phyloP scores from a whole-genome alignment of 2,797 vertebrate genomes.

The Rhynchotus rufescens region DNA sequence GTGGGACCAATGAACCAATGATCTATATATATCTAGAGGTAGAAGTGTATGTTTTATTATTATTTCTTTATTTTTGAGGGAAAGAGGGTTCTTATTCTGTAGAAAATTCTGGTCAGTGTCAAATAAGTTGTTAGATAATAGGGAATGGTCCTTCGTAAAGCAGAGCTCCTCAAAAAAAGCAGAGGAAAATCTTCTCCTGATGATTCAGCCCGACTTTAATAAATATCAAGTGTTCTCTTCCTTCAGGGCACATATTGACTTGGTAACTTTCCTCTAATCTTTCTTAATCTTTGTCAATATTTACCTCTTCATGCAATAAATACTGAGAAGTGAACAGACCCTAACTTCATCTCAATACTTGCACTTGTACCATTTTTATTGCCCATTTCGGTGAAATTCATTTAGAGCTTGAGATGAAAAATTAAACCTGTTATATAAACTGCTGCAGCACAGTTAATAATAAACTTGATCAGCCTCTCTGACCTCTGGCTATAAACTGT shows the following conservation, averaged over 20 bases:
- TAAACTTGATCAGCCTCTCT: neutral
- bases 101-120: neutral
- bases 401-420: neutral
- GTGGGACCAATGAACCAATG: neutral
- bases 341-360: slow-evolving; percentile 28
- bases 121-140: neutral
- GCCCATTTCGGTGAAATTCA: neutral
- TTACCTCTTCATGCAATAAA: slow-evolving; percentile 61
- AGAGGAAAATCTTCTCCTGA: neutral
- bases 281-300: slow-evolving; percentile 68
- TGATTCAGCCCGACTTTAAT: slow-evolving; percentile 35
- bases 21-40: neutral
- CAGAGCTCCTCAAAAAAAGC: neutral
- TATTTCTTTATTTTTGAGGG: too few species aligned
- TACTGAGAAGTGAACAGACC: neutral
- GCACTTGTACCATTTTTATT: slow-evolving; percentile 25
- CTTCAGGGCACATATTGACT: slow-evolving; percentile 58
- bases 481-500: neutral
- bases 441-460: neutral
- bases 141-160: neutral
- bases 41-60: too few species aligned
- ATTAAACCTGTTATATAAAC: neutral
- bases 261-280: slow-evolving; percentile 54
- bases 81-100: neutral
- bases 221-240: slow-evolving; percentile 37